Conservation (phyloP, 2,797 vertebrate genomes). For the Spondyliosoma cantharus region DNA sequence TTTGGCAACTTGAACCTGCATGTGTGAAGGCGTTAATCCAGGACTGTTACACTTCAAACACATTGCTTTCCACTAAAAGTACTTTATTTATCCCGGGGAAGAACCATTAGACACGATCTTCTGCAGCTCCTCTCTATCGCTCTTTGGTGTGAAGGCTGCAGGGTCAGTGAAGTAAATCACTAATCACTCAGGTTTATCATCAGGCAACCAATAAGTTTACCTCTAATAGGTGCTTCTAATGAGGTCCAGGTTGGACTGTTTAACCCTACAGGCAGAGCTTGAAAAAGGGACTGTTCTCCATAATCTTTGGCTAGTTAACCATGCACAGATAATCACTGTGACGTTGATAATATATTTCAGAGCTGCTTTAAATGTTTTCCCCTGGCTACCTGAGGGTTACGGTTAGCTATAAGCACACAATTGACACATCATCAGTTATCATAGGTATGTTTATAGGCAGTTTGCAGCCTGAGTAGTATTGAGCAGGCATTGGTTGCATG, state of each 20-base stretch:
- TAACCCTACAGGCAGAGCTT: conserved; percentile 16
- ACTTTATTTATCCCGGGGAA: conserved; percentile 49
- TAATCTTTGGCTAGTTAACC: conserved; percentile 14
- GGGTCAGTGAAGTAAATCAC: conserved; percentile 64
- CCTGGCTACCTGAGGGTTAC: neutral
- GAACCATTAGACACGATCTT: conserved; percentile 64
- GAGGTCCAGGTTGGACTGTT: conserved; percentile 59
- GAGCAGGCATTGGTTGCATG: too few relatives aligned
- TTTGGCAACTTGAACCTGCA: conserved; percentile 57
- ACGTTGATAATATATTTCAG: conserved; percentile 2
- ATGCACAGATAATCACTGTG: conserved; percentile 2
- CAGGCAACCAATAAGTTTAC: conserved; percentile 52
- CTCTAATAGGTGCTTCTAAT: conserved; percentile 61
- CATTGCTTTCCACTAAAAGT: conserved; percentile 45
- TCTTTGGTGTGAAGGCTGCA: conserved; percentile 51
- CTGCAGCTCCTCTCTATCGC: conserved; percentile 34
- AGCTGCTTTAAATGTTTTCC: neutral
- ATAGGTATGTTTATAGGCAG: too few relatives aligned
- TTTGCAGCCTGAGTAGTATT: too few relatives aligned
- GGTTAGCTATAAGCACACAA: neutral
- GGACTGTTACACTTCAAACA: conserved; percentile 67
- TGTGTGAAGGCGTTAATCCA: conserved; percentile 60
- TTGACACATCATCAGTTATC: too few relatives aligned
- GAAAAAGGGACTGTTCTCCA: conserved; percentile 26
- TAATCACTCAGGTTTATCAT: conserved; percentile 61